Evolutionary conservation across 2,113 vertebrate species (phyloP), one percentile per base, ranked within the genome.

Genomic region (Pipra filicauda): DNA sequence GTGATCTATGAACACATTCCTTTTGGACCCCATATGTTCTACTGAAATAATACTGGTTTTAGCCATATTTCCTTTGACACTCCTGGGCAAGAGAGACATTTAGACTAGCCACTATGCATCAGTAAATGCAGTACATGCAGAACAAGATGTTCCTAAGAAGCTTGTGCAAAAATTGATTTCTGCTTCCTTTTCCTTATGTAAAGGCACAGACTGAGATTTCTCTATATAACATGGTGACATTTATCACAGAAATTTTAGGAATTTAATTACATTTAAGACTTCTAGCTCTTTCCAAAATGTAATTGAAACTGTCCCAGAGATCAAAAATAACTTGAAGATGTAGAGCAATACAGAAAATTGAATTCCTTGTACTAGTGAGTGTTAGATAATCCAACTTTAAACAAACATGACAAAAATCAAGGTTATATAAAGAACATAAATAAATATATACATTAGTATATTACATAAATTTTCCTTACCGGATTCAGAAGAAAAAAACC

Each of bases 1-100:
- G 57, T 1, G 11, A 30, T 28, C 22, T 67, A 39, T 41, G 9
- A 66, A 57, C 12, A 37, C 0, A 0, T 33, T 67, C 3, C 2
- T 82, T 87, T 72, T 39, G 18, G 3, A 59, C 14, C 13, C 7
- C 21, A 61, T 11, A 35, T 4, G 12, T 70, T 73, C 62, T 82
- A 14, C 24, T 79, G 20, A 77, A 92, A 44, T n/a, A 61, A 65
- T 18, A 41, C 7, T 61, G 21, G 5, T 14, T 79, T 81, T 72
- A 85, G 43, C 12, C 4, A 9, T 48, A 15, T 64, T 66, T 74
- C 15, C 19, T 59, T 83, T 69, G 57, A 35, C 12, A 22, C 3
- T 82, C 20, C 15, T 48, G 13, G 3, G 16, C 24, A 79, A 69
- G 16, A 54, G 11, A 58, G 19, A 12, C 20, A 8, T 72, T 82